Conservation (phyloP, 2,797 vertebrate genomes). For the Lophius americanus region DNA sequence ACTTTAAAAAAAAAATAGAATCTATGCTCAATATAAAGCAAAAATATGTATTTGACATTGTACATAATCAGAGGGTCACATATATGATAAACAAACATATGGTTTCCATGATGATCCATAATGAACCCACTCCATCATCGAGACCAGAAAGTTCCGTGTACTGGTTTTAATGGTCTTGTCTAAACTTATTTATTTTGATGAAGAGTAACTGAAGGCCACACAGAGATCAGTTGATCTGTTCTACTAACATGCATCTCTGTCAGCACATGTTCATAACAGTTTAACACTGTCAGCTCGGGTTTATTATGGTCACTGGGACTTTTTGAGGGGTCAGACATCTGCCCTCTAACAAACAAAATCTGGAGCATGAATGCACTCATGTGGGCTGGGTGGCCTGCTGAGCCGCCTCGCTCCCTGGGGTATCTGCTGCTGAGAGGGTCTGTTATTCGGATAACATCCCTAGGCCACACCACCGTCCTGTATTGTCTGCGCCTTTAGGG, state of each 20-base stretch:
- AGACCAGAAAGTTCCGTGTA: no score
- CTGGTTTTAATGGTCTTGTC: background rate
- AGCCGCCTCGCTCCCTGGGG: constrained; percentile 55
- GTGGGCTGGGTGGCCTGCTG: constrained; percentile 56
- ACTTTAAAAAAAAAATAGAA: background rate
- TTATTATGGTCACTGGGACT: constrained; percentile 53
- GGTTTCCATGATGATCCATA: background rate
- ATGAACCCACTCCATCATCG: background rate
- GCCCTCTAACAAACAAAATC: constrained; percentile 69
- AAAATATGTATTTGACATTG: background rate
- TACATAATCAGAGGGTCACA: constrained; percentile 1
- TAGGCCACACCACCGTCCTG: constrained; percentile 57
- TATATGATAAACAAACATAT: background rate
- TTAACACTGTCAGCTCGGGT: constrained; percentile 38
- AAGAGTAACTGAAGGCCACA: background rate
- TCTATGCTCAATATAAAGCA: no score
- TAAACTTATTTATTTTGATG: background rate
- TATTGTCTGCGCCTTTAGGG: constrained; percentile 31
- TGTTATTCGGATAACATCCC: constrained; percentile 60
- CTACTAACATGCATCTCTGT: constrained; percentile 11
- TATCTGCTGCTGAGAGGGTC: constrained; percentile 57
- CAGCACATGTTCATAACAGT: constrained; percentile 41
- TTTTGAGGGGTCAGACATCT: constrained; percentile 59
- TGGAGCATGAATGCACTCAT: constrained; percentile 49
- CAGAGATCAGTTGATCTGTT: constrained; percentile 9